phyloP scores from a whole-genome alignment of 1,140 invertebrate species.

The Bombus superbus region DNA sequence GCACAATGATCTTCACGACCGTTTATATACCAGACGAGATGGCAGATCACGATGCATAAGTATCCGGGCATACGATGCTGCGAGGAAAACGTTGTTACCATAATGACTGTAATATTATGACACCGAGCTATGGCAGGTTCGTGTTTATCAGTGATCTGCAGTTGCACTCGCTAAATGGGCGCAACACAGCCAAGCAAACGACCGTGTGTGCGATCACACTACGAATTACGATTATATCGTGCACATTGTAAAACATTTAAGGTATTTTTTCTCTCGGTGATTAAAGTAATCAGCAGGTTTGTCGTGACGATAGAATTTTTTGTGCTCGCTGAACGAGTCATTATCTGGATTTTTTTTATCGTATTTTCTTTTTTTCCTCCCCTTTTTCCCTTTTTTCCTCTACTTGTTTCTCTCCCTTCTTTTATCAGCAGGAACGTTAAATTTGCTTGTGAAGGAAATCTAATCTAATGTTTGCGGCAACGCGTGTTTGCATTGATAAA shows the following conservation, averaged over 20 bases:
- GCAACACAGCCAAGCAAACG: background rate
- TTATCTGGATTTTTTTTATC: constrained; percentile 28
- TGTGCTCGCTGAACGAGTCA: background rate
- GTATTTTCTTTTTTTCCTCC: background rate
- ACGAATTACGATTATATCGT: constrained; percentile 45
- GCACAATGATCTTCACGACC: constrained; percentile 21
- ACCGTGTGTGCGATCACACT: background rate
- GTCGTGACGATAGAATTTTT: constrained; percentile 27
- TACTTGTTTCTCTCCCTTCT: background rate
- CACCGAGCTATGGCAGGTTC: constrained; percentile 47
- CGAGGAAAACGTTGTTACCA: constrained; percentile 50
- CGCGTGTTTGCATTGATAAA: constrained; percentile 53
- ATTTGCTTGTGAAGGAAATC: constrained; percentile 28
- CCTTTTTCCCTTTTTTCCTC: too few species aligned
- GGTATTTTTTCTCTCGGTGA: background rate
- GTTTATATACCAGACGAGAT: constrained; percentile 52
- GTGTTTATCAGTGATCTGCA: constrained; percentile 64
- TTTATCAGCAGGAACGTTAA: constrained; percentile 3
- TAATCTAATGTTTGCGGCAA: constrained; percentile 44
- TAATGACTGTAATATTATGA: constrained; percentile 67
- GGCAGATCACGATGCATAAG: constrained; percentile 42
- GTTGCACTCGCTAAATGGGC: constrained; percentile 50
- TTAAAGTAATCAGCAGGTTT: constrained; percentile 31
- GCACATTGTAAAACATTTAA: constrained; percentile 31
- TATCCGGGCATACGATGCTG: constrained; percentile 20